Evolutionary conservation across 2,113 vertebrate genomes (phyloP).

Genomic region (Semnornis frantzii): DNA sequence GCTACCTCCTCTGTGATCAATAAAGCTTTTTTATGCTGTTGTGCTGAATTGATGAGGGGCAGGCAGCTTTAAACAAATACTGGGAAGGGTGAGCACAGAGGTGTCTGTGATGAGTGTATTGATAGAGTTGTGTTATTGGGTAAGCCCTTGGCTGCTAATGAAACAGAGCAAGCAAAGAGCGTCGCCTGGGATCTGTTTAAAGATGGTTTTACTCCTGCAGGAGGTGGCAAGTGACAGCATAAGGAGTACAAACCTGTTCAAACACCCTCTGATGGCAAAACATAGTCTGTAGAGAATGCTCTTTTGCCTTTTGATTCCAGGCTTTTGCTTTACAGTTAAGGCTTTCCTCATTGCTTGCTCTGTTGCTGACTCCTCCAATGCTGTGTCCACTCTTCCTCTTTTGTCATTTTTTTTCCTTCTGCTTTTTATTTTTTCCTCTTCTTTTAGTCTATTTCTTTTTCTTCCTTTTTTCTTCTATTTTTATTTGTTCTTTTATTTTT

Average conservation of each 20-base stretch:
- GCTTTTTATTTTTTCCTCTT: too few relatives aligned
- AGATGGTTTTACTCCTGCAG: neutral
- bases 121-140: neutral
- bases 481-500: too few relatives aligned
- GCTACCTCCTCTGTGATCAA: neutral
- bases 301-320: neutral
- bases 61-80: neutral
- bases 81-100: neutral
- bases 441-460: neutral
- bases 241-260: neutral
- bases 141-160: neutral
- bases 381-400: accelerated
- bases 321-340: neutral
- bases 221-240: neutral
- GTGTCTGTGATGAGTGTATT: neutral
- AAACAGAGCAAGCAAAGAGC: neutral
- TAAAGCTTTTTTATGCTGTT: neutral
- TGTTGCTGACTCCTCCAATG: neutral
- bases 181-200: neutral
- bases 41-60: conserved; percentile 3
- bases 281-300: neutral
- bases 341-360: neutral
- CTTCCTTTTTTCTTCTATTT: neutral
- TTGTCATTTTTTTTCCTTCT: neutral
- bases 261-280: neutral